Evolutionary conservation across 1,140 invertebrate genomes (phyloP).

Genomic region (Pogonomyrmex barbatus): DNA sequence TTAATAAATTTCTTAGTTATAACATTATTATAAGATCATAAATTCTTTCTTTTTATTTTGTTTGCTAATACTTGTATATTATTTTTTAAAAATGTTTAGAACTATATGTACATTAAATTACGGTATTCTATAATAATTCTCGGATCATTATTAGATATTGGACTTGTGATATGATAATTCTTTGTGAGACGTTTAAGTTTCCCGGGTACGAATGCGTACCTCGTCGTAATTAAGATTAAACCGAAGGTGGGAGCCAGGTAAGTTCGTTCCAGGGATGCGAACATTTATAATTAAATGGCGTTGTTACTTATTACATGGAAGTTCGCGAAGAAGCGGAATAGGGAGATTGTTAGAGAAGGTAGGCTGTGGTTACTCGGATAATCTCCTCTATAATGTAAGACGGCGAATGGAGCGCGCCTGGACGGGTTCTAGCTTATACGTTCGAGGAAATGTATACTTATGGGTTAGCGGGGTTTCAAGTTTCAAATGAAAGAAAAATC

Average conservation of each 20-base stretch:
- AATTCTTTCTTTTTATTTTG: neutral
- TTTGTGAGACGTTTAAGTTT: slow-evolving; percentile 42
- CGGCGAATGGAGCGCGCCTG: slow-evolving; percentile 73
- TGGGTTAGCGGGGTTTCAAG: slow-evolving; percentile 27
- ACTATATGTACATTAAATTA: neutral
- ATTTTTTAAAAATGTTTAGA: neutral
- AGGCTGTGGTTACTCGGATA: slow-evolving; percentile 81
- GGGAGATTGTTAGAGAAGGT: slow-evolving; percentile 77
- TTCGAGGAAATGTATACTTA: slow-evolving; percentile 41
- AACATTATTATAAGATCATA: neutral
- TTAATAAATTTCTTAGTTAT: slow-evolving; percentile 6
- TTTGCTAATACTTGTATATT: neutral
- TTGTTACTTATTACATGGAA: slow-evolving; percentile 83
- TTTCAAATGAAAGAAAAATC: slow-evolving; percentile 36
- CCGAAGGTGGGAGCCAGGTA: slow-evolving; percentile 71
- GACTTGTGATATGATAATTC: slow-evolving; percentile 24
- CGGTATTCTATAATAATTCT: neutral
- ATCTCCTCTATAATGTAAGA: slow-evolving; percentile 81
- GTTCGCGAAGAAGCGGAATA: slow-evolving; percentile 81
- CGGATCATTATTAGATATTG: slow-evolving; percentile 3
- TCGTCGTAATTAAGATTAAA: slow-evolving; percentile 67
- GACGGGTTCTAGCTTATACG: slow-evolving; percentile 60
- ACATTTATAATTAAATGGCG: slow-evolving; percentile 84
- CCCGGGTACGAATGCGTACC: slow-evolving; percentile 58
- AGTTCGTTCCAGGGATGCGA: slow-evolving; percentile 75